A percentile compares a stretch with the other conserved stretches of the same genome.
phyloP scores from a whole-genome alignment of 1,140 invertebrate genomes.

The Drepana arcuata region DNA sequence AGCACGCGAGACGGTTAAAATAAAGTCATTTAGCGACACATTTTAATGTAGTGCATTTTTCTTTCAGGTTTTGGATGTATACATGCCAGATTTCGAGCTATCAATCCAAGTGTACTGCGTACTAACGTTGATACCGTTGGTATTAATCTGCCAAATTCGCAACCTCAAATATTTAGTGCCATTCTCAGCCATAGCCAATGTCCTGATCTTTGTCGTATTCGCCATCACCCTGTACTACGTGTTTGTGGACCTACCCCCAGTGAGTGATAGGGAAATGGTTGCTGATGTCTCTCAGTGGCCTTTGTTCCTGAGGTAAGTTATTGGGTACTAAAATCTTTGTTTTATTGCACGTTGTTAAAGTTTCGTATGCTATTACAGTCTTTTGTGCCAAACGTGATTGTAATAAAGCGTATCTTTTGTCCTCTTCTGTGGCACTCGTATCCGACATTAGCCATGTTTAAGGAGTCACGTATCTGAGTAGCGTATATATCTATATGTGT shows the following conservation, averaged over 20 bases:
- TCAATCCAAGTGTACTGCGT: slow-evolving; percentile 72
- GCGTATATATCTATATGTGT: no score
- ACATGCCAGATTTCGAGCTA: slow-evolving; percentile 39
- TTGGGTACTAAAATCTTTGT: no score
- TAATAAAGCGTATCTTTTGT: no score
- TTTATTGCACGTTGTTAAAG: no score
- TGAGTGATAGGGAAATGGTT: slow-evolving; percentile 68
- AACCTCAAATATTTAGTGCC: slow-evolving; percentile 84
- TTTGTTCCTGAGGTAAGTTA: slow-evolving; percentile 75
- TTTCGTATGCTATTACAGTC: no score
- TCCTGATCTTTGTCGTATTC: slow-evolving; percentile 78
- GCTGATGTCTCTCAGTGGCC: slow-evolving; percentile 71
- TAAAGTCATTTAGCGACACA: no score
- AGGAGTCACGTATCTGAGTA: no score
- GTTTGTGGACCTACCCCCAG: slow-evolving; percentile 71
- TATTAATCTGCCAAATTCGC: slow-evolving; percentile 77
- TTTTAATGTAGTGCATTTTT: slow-evolving; percentile 1
- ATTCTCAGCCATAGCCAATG: slow-evolving; percentile 81
- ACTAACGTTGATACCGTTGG: slow-evolving; percentile 73
- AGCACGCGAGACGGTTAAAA: no score
- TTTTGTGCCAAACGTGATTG: no score
- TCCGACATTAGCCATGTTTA: no score
- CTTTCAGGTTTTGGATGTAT: slow-evolving; percentile 62
- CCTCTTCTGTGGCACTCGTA: no score
- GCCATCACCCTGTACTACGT: slow-evolving; percentile 81